Evolutionary conservation across 2,797 vertebrate genomes (phyloP).

Genomic region (Pseudochirops cupreus): DNA sequence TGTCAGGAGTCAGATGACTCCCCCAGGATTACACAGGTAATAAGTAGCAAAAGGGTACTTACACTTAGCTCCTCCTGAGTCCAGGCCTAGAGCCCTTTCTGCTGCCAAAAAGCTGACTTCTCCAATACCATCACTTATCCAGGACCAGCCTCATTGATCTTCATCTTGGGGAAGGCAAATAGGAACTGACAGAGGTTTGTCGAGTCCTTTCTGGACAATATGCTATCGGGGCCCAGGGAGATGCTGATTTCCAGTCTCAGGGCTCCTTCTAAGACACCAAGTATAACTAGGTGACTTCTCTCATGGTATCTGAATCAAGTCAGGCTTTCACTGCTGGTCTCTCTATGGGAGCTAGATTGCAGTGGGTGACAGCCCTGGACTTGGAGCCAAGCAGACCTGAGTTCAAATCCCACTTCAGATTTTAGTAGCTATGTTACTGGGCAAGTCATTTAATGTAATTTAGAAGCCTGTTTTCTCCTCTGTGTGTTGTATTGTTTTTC

Average conservation of each 20-base stretch:
- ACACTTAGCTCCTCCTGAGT: no score
- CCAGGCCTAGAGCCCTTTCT: not conserved
- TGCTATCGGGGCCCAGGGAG: not conserved
- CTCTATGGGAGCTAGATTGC: not conserved
- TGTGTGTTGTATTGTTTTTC: not conserved
- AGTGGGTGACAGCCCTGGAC: not conserved
- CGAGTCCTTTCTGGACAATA: no score
- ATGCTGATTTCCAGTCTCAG: not conserved
- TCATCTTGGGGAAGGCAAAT: slow-evolving; percentile 18
- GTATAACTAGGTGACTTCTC: not conserved
- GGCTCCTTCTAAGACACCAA: not conserved
- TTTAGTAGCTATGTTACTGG: not conserved
- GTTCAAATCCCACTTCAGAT: not conserved
- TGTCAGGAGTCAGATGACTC: not conserved
- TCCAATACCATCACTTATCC: not conserved
- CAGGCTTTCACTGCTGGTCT: rapidly evolving
- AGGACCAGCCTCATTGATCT: not conserved
- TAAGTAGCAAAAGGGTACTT: not conserved
- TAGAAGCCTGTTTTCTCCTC: not conserved
- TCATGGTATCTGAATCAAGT: not conserved
- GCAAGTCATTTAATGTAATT: not conserved
- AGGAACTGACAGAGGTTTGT: not conserved
- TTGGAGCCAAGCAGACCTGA: not conserved
- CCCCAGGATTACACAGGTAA: not conserved
- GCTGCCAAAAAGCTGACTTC: not conserved